Percentiles rank a stretch among this genome's conserved stretches.
Conservation (phyloP, 92 coral and sea anemone genomes). For the Pocillopora grandis region DNA sequence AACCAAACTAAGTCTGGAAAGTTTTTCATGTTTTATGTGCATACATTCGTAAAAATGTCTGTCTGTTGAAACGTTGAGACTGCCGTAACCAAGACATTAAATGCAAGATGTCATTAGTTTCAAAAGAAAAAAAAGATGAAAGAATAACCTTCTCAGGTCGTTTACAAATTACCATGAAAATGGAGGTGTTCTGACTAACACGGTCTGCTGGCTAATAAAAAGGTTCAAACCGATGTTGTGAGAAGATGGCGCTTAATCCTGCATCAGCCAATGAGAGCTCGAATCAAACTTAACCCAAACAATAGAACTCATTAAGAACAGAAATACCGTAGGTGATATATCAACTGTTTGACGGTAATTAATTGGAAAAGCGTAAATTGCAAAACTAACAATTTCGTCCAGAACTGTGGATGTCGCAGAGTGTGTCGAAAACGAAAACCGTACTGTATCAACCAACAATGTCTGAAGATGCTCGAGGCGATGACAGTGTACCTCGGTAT, state of each 20-base stretch:
- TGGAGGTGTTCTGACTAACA: slow-evolving; percentile 15
- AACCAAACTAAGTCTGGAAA: background rate
- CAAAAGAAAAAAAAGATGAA: slow-evolving; percentile 13
- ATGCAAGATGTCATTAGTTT: background rate
- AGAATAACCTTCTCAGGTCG: slow-evolving; percentile 5
- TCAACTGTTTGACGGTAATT: slow-evolving; percentile 80
- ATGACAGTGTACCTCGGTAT: slow-evolving; percentile 69
- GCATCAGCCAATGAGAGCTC: slow-evolving; percentile 22
- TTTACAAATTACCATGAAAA: slow-evolving; percentile 41
- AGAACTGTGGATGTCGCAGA: slow-evolving; percentile 54
- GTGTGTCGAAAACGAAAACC: slow-evolving; percentile 9
- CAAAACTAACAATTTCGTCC: slow-evolving; percentile 79
- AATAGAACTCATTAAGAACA: slow-evolving; percentile 43
- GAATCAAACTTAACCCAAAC: slow-evolving; percentile 19
- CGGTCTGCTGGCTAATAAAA: slow-evolving; percentile 21
- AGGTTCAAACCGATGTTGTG: slow-evolving; percentile 4
- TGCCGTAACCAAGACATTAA: background rate
- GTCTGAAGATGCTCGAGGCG: slow-evolving; percentile 53
- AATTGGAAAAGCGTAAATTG: slow-evolving; percentile 76
- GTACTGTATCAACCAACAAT: slow-evolving; percentile 21
- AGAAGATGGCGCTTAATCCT: slow-evolving; percentile 18
- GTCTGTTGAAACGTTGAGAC: background rate
- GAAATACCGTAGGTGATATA: slow-evolving; percentile 66
- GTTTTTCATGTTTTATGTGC: background rate
- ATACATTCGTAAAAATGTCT: background rate